These are phyloP conservation scores for Lepisosteus oculatus DNA, from an alignment of 2,113 vertebrate species.

Conservation along the genomic window DNA sequence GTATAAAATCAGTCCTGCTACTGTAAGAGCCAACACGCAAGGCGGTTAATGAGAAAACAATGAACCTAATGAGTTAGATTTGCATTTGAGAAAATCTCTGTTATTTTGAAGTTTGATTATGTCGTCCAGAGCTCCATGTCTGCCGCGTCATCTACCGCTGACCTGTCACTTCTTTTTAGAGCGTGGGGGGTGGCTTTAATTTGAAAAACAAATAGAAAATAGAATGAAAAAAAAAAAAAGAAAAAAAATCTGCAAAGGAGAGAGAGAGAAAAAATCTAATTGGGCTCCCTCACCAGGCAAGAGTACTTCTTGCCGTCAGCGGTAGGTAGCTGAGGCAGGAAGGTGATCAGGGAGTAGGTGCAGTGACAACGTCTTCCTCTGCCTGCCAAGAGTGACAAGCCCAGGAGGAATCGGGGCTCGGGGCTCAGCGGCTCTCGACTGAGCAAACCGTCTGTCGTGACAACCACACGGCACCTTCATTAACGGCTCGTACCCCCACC, in stretches of 20 bases:
- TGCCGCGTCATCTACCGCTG: no score
- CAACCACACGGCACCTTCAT: slow-evolving; percentile 65
- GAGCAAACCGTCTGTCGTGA: slow-evolving; percentile 65
- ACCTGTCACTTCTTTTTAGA: no score
- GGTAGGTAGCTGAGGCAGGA: slow-evolving; percentile 36
- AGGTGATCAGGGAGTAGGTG: slow-evolving; percentile 38
- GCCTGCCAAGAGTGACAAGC: slow-evolving; percentile 50
- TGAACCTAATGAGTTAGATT: no score
- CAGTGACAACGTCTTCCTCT: slow-evolving; percentile 55
- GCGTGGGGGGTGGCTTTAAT: no score
- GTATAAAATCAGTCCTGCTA: no score
- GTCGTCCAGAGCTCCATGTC: no score
- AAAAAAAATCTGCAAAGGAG: background rate
- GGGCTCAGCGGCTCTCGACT: slow-evolving; percentile 35
- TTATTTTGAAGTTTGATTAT: no score
- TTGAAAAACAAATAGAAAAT: background rate
- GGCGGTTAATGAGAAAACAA: no score
- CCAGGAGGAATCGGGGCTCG: slow-evolving; percentile 38
- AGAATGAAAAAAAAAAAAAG: slow-evolving; percentile 10
- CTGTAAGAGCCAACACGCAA: no score
- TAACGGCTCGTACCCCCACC: slow-evolving; percentile 46
- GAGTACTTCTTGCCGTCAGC: slow-evolving; percentile 45
- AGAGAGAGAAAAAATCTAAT: slow-evolving; percentile 21
- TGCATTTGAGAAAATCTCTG: no score
- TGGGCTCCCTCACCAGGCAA: slow-evolving; percentile 34